Percentiles rank a stretch among this genome's conserved stretches.
Evolutionary conservation across 2,797 vertebrate species (phyloP).

Genomic region (Microcaecilia unicolor): DNA sequence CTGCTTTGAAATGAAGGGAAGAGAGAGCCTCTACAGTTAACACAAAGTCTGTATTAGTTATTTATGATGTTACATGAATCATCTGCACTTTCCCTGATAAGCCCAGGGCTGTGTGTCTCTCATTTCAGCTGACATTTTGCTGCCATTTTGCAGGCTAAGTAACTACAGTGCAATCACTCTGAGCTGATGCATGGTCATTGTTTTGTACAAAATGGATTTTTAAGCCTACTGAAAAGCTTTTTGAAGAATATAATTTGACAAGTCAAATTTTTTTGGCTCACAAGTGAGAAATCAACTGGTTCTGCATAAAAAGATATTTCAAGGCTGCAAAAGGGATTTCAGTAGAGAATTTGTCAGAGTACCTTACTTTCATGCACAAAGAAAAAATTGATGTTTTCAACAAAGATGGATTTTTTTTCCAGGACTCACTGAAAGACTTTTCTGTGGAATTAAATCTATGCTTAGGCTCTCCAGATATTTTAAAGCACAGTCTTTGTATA

Average conservation of each 20-base stretch:
- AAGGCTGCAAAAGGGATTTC: conserved; percentile 41
- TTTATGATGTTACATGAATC: conserved; percentile 60
- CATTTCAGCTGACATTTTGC: conserved; percentile 59
- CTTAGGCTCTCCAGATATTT: conserved; percentile 18
- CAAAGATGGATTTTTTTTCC: conserved; percentile 41
- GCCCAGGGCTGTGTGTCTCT: conserved; percentile 55
- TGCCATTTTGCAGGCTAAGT: conserved; percentile 55
- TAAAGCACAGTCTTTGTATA: conserved; percentile 30
- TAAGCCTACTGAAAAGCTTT: conserved; percentile 43
- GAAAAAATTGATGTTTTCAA: conserved; percentile 32
- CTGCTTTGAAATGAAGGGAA: conserved; percentile 45
- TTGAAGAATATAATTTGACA: conserved; percentile 49
- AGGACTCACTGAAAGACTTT: conserved; percentile 27
- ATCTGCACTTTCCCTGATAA: conserved; percentile 60
- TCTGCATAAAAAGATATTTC: conserved; percentile 35
- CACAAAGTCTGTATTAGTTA: conserved; percentile 51
- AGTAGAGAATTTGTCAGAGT: conserved; percentile 37
- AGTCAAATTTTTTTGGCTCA: conserved; percentile 40
- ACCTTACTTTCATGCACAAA: conserved; percentile 31
- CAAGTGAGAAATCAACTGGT: conserved; percentile 32
- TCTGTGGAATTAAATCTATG: conserved; percentile 39
- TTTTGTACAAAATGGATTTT: conserved; percentile 54
- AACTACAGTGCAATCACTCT: conserved; percentile 48
- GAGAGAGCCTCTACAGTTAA: conserved; percentile 35
- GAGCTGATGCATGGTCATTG: conserved; percentile 51